These are phyloP conservation scores for Chromobotia macracanthus DNA, from an alignment of 2,797 vertebrate genomes.

Conservation along the genomic window DNA sequence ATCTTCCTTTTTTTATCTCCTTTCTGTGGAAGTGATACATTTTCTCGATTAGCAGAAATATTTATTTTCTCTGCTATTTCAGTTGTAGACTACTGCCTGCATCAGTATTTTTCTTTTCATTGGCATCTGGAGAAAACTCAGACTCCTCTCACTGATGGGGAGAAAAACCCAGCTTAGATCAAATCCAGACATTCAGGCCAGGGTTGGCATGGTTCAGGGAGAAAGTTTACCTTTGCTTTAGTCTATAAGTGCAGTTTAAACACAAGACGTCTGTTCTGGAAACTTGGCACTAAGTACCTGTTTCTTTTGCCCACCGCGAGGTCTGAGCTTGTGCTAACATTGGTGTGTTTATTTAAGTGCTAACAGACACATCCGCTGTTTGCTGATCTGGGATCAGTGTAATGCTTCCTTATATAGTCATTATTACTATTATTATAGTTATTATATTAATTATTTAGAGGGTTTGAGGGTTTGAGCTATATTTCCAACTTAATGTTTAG, in stretches of 20 bases:
- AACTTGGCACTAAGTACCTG: conserved; percentile 41
- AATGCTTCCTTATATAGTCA: conserved; percentile 1
- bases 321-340: conserved; percentile 33
- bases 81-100: neutral
- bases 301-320: conserved; percentile 20
- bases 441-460: neutral
- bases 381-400: conserved; percentile 12
- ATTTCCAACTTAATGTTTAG: neutral
- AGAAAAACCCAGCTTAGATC: conserved; percentile 23
- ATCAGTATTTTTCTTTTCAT: neutral
- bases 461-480: neutral
- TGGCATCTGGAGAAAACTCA: conserved; percentile 27
- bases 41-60: conserved; percentile 8
- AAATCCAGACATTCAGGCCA: conserved; percentile 24
- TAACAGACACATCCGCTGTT: conserved; percentile 2
- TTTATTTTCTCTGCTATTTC: neutral
- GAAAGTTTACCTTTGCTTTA: conserved; percentile 21
- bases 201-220: conserved; percentile 1
- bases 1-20: conserved; percentile 41
- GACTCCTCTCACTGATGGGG: conserved; percentile 21
- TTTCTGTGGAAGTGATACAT: conserved; percentile 13
- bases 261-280: conserved; percentile 29
- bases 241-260: conserved; percentile 36
- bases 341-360: conserved; percentile 7
- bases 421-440: neutral